These are phyloP conservation scores for Eueides isabella DNA, from an alignment of 1,140 invertebrate genomes.

Conservation along the genomic window DNA sequence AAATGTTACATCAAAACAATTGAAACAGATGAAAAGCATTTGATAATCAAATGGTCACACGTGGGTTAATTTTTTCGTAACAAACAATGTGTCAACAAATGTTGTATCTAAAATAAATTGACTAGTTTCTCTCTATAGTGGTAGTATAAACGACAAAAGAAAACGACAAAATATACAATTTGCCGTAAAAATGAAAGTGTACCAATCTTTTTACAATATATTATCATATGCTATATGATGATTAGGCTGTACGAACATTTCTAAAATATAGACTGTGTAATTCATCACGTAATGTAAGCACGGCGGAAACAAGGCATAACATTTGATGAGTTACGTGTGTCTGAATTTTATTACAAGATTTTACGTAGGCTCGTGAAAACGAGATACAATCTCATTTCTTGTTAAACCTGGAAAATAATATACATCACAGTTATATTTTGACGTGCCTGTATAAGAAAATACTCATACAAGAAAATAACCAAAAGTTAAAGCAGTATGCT, in stretches of 20 bases:
- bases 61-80: too few relatives aligned
- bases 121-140: too few relatives aligned
- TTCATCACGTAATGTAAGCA: constrained; percentile 22
- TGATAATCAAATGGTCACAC: too few relatives aligned
- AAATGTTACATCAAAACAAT: too few relatives aligned
- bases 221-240: constrained; percentile 1
- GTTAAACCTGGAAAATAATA: constrained; percentile 23
- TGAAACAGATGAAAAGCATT: too few relatives aligned
- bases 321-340: constrained; percentile 29
- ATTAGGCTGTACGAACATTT: constrained; percentile 1
- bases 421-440: constrained; percentile 10
- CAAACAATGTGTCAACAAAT: too few relatives aligned
- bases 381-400: constrained; percentile 25
- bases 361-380: constrained; percentile 17
- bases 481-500: not conserved
- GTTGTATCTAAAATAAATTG: too few relatives aligned
- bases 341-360: constrained; percentile 27
- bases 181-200: not conserved
- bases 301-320: constrained; percentile 24
- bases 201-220: constrained; percentile 14
- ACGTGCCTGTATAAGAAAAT: not conserved
- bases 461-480: not conserved
- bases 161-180: not conserved
- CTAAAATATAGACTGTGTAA: constrained; percentile 15
- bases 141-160: not conserved